Percentiles rank a stretch among this genome's conserved stretches.
phyloP scores from a whole-genome alignment of 2,888 invertebrate genomes.

The Ophion slaviceki region DNA sequence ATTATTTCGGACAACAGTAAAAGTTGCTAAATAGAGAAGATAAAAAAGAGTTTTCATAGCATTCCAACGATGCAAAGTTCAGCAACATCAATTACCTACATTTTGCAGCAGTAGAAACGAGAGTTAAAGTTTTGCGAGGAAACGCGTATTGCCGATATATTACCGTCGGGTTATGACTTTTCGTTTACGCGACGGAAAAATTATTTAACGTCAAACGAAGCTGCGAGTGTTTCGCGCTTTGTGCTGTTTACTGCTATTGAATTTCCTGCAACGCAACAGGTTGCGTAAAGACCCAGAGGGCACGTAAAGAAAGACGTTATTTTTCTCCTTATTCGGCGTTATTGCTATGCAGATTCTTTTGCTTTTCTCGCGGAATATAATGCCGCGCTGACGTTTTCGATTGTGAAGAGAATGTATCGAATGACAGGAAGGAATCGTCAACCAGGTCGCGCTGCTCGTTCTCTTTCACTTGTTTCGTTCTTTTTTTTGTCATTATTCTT shows the following conservation, averaged over 20 bases:
- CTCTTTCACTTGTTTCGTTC: not conserved
- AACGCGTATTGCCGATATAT: not conserved
- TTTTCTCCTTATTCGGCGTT: not conserved
- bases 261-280: slow-evolving; percentile 21
- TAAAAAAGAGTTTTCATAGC: too few species aligned
- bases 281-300: slow-evolving; percentile 3
- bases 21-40: too few species aligned
- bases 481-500: slow-evolving; percentile 6
- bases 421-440: not conserved
- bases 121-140: not conserved
- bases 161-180: not conserved
- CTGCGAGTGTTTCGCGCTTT: not conserved
- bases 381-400: not conserved
- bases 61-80: too few species aligned
- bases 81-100: too few species aligned
- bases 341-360: slow-evolving; percentile 12
- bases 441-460: not conserved
- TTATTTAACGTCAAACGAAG: not conserved
- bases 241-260: not conserved
- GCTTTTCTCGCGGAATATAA: slow-evolving; percentile 2
- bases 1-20: too few species aligned
- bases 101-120: too few species aligned
- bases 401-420: not conserved
- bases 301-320: not conserved
- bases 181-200: not conserved